phyloP scores from a whole-genome alignment of 1,140 invertebrate species.

The Nephotettix cincticeps region DNA sequence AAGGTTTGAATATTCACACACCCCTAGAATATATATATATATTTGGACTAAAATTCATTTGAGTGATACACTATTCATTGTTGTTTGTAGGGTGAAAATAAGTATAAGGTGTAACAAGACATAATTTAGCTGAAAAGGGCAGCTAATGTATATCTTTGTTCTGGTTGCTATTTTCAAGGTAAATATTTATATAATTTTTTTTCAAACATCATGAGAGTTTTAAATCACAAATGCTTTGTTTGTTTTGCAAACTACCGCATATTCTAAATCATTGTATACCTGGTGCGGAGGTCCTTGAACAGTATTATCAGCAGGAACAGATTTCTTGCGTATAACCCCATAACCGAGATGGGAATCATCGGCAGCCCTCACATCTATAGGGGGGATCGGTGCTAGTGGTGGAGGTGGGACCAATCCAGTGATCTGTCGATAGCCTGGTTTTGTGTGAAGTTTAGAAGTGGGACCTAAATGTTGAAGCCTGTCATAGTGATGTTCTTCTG shows the following conservation, averaged over 20 bases:
- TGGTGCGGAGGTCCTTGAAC: conserved; percentile 59
- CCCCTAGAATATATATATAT: no score
- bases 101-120: no score
- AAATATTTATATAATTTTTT: neutral
- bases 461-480: conserved; percentile 77
- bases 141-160: no score
- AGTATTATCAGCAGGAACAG: conserved; percentile 48
- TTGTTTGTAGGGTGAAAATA: no score
- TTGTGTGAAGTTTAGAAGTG: conserved; percentile 62
- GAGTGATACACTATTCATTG: no score
- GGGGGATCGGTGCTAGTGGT: neutral
- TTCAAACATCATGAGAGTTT: neutral
- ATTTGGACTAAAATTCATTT: no score
- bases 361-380: conserved; percentile 53
- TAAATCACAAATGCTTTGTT: conserved; percentile 60
- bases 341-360: conserved; percentile 78
- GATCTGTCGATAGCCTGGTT: conserved; percentile 48
- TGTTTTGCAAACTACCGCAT: conserved; percentile 77
- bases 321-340: conserved; percentile 69
- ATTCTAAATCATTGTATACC: conserved; percentile 71
- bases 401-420: neutral
- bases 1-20: no score
- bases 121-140: no score
- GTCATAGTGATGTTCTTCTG: conserved; percentile 57
- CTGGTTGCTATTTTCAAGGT: no score